Base-by-base conservation (phyloP, 2,113 vertebrate genomes). In the Mungos mungo region DNA sequence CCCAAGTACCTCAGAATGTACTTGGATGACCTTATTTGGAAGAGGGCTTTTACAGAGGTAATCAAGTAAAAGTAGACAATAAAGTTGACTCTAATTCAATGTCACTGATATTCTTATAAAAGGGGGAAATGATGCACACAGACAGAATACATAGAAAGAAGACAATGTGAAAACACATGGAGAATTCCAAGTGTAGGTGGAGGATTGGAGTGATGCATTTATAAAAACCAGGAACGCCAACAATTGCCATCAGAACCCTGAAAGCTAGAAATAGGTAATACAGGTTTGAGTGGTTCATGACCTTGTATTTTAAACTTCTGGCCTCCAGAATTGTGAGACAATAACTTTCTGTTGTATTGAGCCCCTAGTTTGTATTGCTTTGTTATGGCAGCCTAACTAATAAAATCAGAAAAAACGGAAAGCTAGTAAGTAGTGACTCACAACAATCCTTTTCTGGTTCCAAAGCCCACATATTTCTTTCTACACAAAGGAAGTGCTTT, bases 401-500 rank as follows among this genome's bases (percentile, higher is more conserved):
- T 13, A 47, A 69, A 85, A 45, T 81, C 69, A 14, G 16, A 69
- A n/a, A 82, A 94, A 82, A 33, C 50, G 66, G 33, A 33, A 69
- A 29, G 33, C 47, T 90, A 29, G 41, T 38, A 54, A 80, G 15
- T 38, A 38, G 3, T 93, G 50, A 93, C 45, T 82, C 45, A 82
- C n/a, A 68, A 23, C 65, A 54, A 86, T 85, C 27, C 31, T 85
- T 83, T 82, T 76, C 60, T 83, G 86, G n/a, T 47, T 77, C 38
- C 79, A 93, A 81, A 88, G 18, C 54, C 92, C 57, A 92, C 38
- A 50, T 50, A 41, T 90, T 88, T 71, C 41, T 72, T 93, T 66
- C 71, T 35, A 90, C 38, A 68, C 33, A 86, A 92, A 95, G 88
- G 52, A 96, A 93, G 31, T 82, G 18, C 60, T 63, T 71, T 96